Evolutionary conservation across 2,888 invertebrate genomes (phyloP).

Genomic region (Oxystoma pomonae): DNA sequence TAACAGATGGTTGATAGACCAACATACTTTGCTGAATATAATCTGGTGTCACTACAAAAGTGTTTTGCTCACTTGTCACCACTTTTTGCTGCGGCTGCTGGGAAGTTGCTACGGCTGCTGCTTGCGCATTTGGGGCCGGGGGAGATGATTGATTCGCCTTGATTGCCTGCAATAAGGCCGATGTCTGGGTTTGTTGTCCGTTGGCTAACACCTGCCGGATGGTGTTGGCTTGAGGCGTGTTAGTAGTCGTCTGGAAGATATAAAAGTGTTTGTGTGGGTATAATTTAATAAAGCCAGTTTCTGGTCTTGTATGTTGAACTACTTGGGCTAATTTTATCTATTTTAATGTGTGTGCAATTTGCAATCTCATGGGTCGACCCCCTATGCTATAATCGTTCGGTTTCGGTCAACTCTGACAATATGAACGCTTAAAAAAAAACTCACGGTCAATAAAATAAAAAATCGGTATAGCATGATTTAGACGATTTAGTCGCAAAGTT

Average conservation of each 20-base stretch:
- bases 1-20: slow-evolving; percentile 47
- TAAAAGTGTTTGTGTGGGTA: too few relatives aligned
- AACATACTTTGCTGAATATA: slow-evolving; percentile 91
- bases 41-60: slow-evolving; percentile 83
- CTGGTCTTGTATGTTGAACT: too few relatives aligned
- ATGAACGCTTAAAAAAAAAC: too few relatives aligned
- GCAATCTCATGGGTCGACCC: too few relatives aligned
- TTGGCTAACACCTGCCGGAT: slow-evolving; percentile 44
- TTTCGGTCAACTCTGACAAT: too few relatives aligned
- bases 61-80: background rate
- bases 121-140: slow-evolving; percentile 32
- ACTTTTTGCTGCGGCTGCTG: slow-evolving; percentile 22
- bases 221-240: slow-evolving; percentile 21
- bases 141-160: slow-evolving; percentile 32
- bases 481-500: too few relatives aligned
- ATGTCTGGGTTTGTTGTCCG: slow-evolving; percentile 45
- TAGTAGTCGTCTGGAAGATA: slow-evolving; percentile 23
- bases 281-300: too few relatives aligned
- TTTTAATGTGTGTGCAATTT: too few relatives aligned
- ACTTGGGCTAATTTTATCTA: too few relatives aligned
- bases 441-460: too few relatives aligned
- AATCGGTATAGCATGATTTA: too few relatives aligned
- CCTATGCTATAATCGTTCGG: too few relatives aligned
- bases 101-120: slow-evolving; percentile 25
- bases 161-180: slow-evolving; percentile 43